phyloP scores from a whole-genome alignment of 2,888 invertebrate genomes.

The Pachymerium ferrugineum region DNA sequence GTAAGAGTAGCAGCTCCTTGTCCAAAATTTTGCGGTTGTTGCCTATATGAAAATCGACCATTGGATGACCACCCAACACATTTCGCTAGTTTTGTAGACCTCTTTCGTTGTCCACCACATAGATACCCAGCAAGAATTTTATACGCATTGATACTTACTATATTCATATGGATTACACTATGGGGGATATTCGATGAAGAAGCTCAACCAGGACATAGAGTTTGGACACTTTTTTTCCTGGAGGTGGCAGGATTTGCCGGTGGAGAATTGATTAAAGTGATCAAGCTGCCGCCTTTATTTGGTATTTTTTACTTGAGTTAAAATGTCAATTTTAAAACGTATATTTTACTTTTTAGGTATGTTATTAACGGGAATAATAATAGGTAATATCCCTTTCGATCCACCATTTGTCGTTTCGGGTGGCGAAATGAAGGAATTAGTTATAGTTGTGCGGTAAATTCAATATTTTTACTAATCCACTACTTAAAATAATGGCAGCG shows the following conservation, averaged over 20 bases:
- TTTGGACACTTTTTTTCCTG: not conserved
- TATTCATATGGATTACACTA: not conserved
- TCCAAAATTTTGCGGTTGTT: not conserved
- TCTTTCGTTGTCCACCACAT: not conserved
- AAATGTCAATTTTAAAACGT: not conserved
- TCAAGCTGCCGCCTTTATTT: not conserved
- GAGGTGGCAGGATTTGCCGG: not conserved
- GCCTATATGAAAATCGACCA: not conserved
- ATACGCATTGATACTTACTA: not conserved
- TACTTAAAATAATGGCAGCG: too few species aligned
- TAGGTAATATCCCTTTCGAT: not conserved
- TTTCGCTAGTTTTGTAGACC: not conserved
- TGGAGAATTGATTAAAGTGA: not conserved
- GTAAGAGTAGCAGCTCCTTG: not conserved
- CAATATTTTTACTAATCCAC: not conserved
- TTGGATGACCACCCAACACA: not conserved
- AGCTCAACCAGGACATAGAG: not conserved
- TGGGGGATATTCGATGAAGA: not conserved
- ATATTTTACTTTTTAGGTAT: conserved; percentile 1
- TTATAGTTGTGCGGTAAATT: not conserved
- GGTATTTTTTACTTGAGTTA: not conserved
- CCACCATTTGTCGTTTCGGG: not conserved
- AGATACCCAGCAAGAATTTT: not conserved
- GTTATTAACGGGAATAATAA: conserved; percentile 1
- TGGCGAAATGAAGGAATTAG: not conserved